A percentile compares a stretch with the other conserved stretches of the same genome.
phyloP scores from a whole-genome alignment of 2,113 vertebrate species.

The Cricetomys ansorgei region DNA sequence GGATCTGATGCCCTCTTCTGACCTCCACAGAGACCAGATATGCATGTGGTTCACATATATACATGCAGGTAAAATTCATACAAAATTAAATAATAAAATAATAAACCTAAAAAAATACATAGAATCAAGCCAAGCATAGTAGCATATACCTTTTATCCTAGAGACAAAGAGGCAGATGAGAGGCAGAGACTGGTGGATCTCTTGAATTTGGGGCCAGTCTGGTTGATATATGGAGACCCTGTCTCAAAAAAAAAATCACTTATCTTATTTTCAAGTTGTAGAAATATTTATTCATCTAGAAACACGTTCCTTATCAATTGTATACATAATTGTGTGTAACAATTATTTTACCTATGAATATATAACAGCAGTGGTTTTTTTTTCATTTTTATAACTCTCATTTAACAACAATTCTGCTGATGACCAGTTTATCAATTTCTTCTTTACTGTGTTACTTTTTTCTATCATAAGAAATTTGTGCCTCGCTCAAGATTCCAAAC shows the following conservation, averaged over 20 bases:
- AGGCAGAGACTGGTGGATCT: neutral
- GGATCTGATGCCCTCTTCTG: neutral
- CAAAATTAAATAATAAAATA: neutral
- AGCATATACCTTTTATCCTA: neutral
- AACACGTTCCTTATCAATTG: neutral
- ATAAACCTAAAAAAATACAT: neutral
- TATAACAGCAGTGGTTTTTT: neutral
- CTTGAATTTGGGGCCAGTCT: neutral
- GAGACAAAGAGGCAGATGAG: too few relatives aligned
- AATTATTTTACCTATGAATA: neutral
- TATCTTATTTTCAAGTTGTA: neutral
- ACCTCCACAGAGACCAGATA: neutral
- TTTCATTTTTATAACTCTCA: neutral
- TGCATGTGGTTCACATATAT: neutral
- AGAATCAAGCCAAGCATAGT: neutral
- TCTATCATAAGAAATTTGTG: neutral
- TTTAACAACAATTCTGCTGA: neutral
- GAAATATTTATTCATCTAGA: neutral
- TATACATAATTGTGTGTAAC: neutral
- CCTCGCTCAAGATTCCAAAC: neutral
- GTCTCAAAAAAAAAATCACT: neutral
- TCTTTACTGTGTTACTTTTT: neutral
- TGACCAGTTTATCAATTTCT: neutral
- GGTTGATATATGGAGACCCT: neutral
- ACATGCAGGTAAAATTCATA: neutral